Evolutionary conservation across 2,888 invertebrate genomes (phyloP).

Genomic region (Ctenicera cuprea): DNA sequence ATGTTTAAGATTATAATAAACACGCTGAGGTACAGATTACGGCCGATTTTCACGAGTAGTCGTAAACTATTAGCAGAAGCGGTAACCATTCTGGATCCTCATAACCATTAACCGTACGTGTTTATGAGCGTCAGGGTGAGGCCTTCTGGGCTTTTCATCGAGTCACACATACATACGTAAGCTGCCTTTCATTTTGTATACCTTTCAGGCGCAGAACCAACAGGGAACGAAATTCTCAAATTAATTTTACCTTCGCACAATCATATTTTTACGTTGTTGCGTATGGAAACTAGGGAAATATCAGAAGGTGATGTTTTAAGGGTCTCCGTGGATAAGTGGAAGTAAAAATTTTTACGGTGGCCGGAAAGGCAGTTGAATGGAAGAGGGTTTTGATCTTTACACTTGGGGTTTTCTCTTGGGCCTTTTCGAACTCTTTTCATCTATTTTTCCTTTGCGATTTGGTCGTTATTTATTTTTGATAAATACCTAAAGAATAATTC

Average conservation of each 20-base stretch:
- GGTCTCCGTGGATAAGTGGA: neutral
- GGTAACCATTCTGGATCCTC: conserved; percentile 17
- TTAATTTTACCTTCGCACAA: neutral
- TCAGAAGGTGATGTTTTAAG: neutral
- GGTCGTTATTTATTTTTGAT: neutral
- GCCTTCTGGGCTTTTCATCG: conserved; percentile 24
- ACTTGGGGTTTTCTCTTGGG: conserved; percentile 12
- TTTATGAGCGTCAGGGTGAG: conserved; percentile 20
- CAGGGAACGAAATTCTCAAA: neutral
- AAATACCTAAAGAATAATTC: too few species aligned
- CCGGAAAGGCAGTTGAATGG: conserved; percentile 14
- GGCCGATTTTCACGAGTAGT: conserved; percentile 9
- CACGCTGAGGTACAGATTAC: conserved; percentile 1
- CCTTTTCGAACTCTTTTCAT: neutral
- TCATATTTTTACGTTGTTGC: neutral
- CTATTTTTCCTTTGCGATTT: conserved; percentile 1
- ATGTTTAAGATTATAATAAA: neutral
- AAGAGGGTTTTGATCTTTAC: conserved; percentile 23
- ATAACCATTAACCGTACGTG: conserved; percentile 27
- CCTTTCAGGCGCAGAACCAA: conserved; percentile 5
- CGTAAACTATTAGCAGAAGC: conserved; percentile 28
- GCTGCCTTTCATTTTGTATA: neutral
- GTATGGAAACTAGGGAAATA: neutral
- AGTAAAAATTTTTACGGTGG: conserved; percentile 14
- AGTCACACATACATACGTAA: conserved; percentile 3